phyloP scores from a whole-genome alignment of 2,797 vertebrate genomes.

The Sylvia borin region DNA sequence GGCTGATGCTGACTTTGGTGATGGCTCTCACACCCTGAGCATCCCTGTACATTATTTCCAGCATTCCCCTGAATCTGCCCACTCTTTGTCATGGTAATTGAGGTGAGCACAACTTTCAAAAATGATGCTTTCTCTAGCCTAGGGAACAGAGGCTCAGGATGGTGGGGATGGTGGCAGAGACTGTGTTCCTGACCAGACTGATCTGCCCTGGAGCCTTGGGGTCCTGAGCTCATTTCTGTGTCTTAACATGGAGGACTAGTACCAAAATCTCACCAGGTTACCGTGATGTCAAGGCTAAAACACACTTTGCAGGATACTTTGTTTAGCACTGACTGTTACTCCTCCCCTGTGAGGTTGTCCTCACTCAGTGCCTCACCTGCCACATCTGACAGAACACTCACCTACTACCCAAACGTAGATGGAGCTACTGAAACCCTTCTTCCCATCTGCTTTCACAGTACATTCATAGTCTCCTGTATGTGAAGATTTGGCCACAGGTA shows the following conservation, averaged over 20 bases:
- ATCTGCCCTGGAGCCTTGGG: not conserved
- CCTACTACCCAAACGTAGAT: slow-evolving; percentile 58
- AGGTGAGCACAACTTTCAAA: not conserved
- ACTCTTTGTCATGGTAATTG: not conserved
- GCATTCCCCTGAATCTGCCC: not conserved
- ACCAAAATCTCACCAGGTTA: not conserved
- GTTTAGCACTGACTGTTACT: not conserved
- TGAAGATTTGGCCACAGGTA: slow-evolving; percentile 57
- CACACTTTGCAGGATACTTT: not conserved
- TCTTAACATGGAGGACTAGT: not conserved
- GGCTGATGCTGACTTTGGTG: not conserved
- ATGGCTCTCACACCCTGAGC: not conserved
- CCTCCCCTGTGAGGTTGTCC: not conserved
- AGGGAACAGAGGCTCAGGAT: not conserved
- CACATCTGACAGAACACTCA: slow-evolving; percentile 32
- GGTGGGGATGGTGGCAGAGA: not conserved
- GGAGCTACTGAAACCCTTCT: slow-evolving; percentile 4
- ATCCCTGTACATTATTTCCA: not conserved
- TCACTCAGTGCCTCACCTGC: not conserved
- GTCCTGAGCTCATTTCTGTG: not conserved
- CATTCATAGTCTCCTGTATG: slow-evolving; percentile 74
- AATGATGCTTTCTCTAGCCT: not conserved
- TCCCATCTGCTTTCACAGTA: slow-evolving; percentile 53
- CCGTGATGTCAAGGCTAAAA: not conserved
- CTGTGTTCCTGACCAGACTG: not conserved